Evolutionary conservation across 1,140 invertebrate species (phyloP).

Genomic region (Diachasma alloeum): DNA sequence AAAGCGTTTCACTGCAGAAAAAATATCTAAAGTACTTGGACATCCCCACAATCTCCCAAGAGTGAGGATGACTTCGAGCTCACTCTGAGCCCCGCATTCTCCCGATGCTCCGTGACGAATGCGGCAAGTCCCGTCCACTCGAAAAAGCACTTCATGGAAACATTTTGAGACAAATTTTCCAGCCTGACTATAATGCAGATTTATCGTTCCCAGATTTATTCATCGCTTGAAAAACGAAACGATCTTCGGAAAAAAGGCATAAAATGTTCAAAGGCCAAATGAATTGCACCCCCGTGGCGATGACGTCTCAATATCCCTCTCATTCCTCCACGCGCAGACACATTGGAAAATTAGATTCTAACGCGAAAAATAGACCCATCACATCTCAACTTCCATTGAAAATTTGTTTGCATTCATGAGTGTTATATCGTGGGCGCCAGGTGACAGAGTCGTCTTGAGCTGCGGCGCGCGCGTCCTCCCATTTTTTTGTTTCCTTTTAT

Average conservation of each 20-base stretch:
- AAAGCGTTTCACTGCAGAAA: too few relatives aligned
- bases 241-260: background rate
- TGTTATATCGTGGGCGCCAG: constrained; percentile 13
- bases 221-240: background rate
- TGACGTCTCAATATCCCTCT: constrained; percentile 15
- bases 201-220: background rate
- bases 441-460: constrained; percentile 11
- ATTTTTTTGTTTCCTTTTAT: constrained; percentile 5
- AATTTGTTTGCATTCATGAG: constrained; percentile 30
- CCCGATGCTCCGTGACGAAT: too few relatives aligned
- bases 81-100: too few relatives aligned
- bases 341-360: constrained; percentile 23
- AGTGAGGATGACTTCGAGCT: too few relatives aligned
- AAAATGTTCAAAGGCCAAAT: background rate
- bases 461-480: background rate
- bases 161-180: background rate
- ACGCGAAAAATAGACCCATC: constrained; percentile 7
- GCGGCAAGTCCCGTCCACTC: background rate
- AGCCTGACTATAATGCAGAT: background rate
- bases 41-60: too few relatives aligned
- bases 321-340: background rate
- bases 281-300: background rate
- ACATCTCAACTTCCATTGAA: constrained; percentile 16
- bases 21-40: too few relatives aligned
- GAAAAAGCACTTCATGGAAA: background rate